Conservation (phyloP, 2,888 invertebrate genomes). For the Acleris laterana region DNA sequence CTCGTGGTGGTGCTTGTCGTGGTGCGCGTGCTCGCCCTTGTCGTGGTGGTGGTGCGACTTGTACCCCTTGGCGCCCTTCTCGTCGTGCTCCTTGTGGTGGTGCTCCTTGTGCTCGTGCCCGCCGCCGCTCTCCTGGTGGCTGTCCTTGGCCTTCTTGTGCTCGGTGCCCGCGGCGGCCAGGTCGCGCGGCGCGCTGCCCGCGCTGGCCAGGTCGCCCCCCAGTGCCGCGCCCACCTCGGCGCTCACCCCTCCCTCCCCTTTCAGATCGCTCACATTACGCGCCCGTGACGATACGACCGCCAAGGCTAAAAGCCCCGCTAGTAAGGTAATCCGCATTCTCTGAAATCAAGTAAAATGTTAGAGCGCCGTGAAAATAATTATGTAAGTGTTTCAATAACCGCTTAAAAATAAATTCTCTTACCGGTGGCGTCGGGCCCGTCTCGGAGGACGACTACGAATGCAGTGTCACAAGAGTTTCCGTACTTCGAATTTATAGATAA, state of each 20-base stretch:
- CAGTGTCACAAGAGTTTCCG: constrained; percentile 70
- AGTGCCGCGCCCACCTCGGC: constrained; percentile 43
- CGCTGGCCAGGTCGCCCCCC: constrained; percentile 39
- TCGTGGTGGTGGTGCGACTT: constrained; percentile 91
- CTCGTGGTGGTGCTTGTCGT: constrained; percentile 91
- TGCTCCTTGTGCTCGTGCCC: constrained; percentile 88
- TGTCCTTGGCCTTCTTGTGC: constrained; percentile 74
- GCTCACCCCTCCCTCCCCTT: constrained; percentile 54
- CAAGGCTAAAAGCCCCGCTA: constrained; percentile 62
- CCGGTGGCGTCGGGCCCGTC: constrained; percentile 52
- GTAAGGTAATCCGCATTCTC: constrained; percentile 66
- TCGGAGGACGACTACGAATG: constrained; percentile 58
- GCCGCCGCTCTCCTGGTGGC: constrained; percentile 87
- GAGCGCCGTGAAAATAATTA: constrained; percentile 20
- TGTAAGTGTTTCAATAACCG: constrained; percentile 33
- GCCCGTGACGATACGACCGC: constrained; percentile 56
- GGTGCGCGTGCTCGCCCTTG: constrained; percentile 90
- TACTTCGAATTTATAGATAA: constrained; percentile 79
- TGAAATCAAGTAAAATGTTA: constrained; percentile 42
- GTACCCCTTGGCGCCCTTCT: constrained; percentile 92
- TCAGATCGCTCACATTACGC: constrained; percentile 60
- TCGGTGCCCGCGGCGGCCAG: constrained; percentile 79
- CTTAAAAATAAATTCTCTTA: constrained; percentile 46
- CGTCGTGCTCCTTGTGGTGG: constrained; percentile 88
- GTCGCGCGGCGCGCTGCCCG: constrained; percentile 54